Base-by-base conservation (phyloP, 30 jellyfish, hydroid and myxozoan genomes). In the Aurelia sp. region DNA sequence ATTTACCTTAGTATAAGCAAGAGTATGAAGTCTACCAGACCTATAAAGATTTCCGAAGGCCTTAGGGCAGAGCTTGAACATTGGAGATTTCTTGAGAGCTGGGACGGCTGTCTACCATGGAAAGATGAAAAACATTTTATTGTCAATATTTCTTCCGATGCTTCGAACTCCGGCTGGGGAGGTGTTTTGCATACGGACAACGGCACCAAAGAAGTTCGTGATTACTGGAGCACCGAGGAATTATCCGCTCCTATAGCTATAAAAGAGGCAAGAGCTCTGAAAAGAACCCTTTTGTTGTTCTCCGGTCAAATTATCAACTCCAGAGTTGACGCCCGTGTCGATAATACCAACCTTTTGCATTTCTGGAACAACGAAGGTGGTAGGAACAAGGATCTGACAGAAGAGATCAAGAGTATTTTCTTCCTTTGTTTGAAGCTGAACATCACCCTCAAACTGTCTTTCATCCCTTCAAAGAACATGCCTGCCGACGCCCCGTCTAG, bases 401-500 rank as follows among this genome's bases (percentile, higher is more conserved):
- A 10, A 3, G 79, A 68, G 62, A 68, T 68, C 27, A 68, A 68
- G 48, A 30, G 35, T 30, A 35, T 68, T 3, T 68, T 68, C 48
- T 21, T 30, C 22, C n/a, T 68, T 13, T 13, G 44, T n/a, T 13
- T 68, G 11, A 18, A 65, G 44, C 79, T 68, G 19, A 68, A 68
- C 61, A 68, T 33, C 27, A 68, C 59, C 48, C 35, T 68, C 62
- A 33, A 21, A 13, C 16, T 68, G 62, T 21, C 22, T 3, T 68
- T 10, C 61, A 60, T 68, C n/a, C 79, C 79, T 5, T 68, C 62
- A 4, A 57, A 68, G 30, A 27, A 21, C 20, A 21, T 13, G 61
- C 62, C 59, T 13, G 79, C 79, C 3, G 79, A 68, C 62, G 35
- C 79, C 4, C 79, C 79, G 5, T 68, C 79, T 21, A 21, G 79